Evolutionary conservation across 2,888 invertebrate species (phyloP).

Genomic region (Caenorhabditis imperialis): DNA sequence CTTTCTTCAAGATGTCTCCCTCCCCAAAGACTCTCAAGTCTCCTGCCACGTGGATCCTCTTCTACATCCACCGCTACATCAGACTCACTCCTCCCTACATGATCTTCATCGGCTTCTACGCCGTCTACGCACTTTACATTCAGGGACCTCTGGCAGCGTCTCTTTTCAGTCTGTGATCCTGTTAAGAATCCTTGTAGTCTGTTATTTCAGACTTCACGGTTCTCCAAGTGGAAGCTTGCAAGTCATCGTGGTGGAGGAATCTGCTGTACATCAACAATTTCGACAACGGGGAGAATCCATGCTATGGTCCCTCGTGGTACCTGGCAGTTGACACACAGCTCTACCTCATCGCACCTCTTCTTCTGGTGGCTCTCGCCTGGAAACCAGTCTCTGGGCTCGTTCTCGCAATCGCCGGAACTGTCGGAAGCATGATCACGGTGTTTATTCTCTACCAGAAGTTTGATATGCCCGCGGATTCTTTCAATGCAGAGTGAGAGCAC

Average conservation of each 20-base stretch:
- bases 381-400: constrained; percentile 12
- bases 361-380: constrained; percentile 37
- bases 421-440: constrained; percentile 8
- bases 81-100: constrained; percentile 55
- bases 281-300: constrained; percentile 21
- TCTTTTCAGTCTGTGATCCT: constrained; percentile 8
- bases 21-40: constrained; percentile 9
- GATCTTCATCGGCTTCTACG: constrained; percentile 53
- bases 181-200: not conserved
- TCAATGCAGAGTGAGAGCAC: constrained; percentile 16
- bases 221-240: constrained; percentile 48
- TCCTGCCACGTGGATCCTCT: constrained; percentile 65
- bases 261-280: constrained; percentile 68
- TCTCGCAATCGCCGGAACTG: not conserved
- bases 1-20: constrained; percentile 57
- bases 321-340: constrained; percentile 57
- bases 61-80: constrained; percentile 67
- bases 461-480: constrained; percentile 21
- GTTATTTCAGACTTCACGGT: constrained; percentile 21
- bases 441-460: constrained; percentile 9
- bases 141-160: constrained; percentile 44
- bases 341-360: constrained; percentile 43
- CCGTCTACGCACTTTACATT: constrained; percentile 38
- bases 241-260: constrained; percentile 60
- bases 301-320: constrained; percentile 53